Conservation (phyloP, 2,888 invertebrate species). For the Theristus sp. region DNA sequence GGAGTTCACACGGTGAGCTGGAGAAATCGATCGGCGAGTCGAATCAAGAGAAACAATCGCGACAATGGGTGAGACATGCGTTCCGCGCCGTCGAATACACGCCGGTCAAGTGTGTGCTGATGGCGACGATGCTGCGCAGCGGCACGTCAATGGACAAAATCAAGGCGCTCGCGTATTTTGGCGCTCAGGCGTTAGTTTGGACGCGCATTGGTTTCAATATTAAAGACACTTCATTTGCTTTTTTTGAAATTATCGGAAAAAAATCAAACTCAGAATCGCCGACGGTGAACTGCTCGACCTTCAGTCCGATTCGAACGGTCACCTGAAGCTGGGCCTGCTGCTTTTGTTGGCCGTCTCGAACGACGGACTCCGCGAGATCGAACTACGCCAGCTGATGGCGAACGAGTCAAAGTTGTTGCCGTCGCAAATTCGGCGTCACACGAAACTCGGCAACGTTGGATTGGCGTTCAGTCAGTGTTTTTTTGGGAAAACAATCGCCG, state of each 20-base stretch:
- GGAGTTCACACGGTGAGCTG: too few relatives aligned
- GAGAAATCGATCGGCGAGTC: too few relatives aligned
- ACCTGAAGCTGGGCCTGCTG: background rate
- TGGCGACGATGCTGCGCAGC: background rate
- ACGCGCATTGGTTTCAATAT: background rate
- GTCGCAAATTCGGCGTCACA: background rate
- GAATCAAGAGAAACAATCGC: too few relatives aligned
- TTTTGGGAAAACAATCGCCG: too few relatives aligned
- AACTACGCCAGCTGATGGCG: background rate
- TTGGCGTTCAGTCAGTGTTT: background rate
- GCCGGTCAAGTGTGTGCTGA: background rate
- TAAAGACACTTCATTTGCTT: background rate
- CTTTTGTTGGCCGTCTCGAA: background rate
- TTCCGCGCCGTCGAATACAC: background rate
- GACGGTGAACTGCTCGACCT: background rate
- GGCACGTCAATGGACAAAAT: background rate
- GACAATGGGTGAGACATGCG: too few relatives aligned
- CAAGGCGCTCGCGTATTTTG: background rate
- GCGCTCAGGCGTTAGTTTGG: background rate
- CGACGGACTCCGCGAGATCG: constrained; percentile 1
- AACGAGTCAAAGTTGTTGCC: background rate
- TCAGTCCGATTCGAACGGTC: background rate
- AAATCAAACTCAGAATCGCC: background rate
- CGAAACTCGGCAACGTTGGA: background rate
- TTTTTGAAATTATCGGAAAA: background rate